Conservation (phyloP, 2,113 vertebrate species). For the Spea bombifrons region DNA sequence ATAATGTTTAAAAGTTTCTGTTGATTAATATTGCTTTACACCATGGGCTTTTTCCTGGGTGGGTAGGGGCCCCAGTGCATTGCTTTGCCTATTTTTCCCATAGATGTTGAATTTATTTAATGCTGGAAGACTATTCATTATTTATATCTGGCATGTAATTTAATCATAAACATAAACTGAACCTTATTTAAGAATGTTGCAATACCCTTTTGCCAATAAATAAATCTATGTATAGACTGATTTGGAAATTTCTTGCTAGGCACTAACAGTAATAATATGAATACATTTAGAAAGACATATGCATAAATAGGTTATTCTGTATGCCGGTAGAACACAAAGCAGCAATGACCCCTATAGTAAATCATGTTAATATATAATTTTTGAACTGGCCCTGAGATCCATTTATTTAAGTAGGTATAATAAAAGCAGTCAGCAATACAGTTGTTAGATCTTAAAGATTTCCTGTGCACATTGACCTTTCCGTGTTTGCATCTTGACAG, state of each 20-base stretch:
- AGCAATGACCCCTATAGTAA: slow-evolving; percentile 48
- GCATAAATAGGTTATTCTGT: slow-evolving; percentile 7
- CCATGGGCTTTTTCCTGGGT: no score
- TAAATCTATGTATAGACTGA: slow-evolving; percentile 25
- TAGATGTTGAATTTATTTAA: neutral
- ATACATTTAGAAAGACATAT: slow-evolving; percentile 37
- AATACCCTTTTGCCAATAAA: slow-evolving; percentile 13
- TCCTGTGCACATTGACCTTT: slow-evolving; percentile 71
- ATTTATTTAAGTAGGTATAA: slow-evolving; percentile 77
- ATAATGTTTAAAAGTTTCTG: no score
- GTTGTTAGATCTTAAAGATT: slow-evolving; percentile 65
- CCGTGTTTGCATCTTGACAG: slow-evolving; percentile 67
- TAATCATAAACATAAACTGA: neutral
- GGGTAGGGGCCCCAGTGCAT: no score
- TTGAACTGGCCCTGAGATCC: slow-evolving; percentile 63
- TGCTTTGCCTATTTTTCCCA: neutral
- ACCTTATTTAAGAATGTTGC: neutral
- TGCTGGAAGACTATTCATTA: neutral
- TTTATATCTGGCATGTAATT: neutral
- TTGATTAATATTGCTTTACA: no score
- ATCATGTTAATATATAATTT: slow-evolving; percentile 61
- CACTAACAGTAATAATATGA: slow-evolving; percentile 34
- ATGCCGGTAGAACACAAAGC: slow-evolving; percentile 35
- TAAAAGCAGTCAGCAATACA: slow-evolving; percentile 76
- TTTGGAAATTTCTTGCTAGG: neutral